Percentiles rank a stretch among this genome's conserved stretches.
phyloP scores from a whole-genome alignment of 1,140 invertebrate genomes.

The Sinella curviseta region DNA sequence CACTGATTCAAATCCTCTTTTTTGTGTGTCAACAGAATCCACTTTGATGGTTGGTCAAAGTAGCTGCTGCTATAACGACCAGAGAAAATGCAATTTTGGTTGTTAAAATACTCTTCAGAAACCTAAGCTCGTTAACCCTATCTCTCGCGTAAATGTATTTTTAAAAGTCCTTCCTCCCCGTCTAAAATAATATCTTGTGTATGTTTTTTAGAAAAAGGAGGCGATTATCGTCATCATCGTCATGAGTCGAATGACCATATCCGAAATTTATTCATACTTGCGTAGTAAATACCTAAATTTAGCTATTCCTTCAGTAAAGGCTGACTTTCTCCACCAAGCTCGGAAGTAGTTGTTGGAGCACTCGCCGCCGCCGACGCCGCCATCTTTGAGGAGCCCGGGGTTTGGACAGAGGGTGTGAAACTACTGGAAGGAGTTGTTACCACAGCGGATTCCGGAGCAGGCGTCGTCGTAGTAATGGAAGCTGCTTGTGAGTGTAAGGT shows the following conservation, averaged over 20 bases:
- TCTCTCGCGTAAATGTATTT: too few relatives aligned
- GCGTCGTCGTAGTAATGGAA: conserved; percentile 11
- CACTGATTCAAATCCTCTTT: too few relatives aligned
- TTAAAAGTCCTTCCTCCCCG: too few relatives aligned
- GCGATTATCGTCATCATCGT: not conserved
- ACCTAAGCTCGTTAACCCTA: not conserved
- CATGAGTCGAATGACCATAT: too few relatives aligned
- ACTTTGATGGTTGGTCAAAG: too few relatives aligned
- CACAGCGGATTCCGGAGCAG: not conserved
- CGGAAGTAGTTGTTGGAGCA: not conserved
- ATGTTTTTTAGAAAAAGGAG: too few relatives aligned
- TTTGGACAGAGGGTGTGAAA: not conserved
- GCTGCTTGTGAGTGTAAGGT: not conserved
- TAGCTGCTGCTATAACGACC: too few relatives aligned
- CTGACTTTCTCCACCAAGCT: conserved; percentile 41
- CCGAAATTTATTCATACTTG: too few relatives aligned
- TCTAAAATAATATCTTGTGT: too few relatives aligned
- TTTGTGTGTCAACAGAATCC: too few relatives aligned
- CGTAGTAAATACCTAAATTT: not conserved
- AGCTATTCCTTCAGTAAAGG: conserved; percentile 45
- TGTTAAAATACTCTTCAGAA: too few relatives aligned
- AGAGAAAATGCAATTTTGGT: too few relatives aligned
- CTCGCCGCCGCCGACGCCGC: not conserved
- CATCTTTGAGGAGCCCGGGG: not conserved
- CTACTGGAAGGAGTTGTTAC: not conserved